Base-by-base conservation (phyloP, 2,113 vertebrate genomes). In the Clarias magur region DNA sequence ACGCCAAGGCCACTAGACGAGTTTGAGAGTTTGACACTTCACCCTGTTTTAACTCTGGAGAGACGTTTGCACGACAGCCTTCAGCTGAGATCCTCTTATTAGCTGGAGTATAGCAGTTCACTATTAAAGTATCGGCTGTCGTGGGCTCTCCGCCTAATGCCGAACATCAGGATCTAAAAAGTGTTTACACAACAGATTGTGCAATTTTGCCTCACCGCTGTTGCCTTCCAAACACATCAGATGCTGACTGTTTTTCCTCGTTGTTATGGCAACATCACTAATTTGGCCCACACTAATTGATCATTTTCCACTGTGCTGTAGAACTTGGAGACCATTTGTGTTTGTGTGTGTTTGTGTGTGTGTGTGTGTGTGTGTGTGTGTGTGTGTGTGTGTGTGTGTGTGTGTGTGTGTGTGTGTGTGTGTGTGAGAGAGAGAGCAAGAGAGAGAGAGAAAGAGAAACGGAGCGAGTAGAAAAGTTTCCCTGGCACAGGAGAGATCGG, bases 281-380 rank as follows among this genome's bases (percentile, higher is more conserved):
- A 54, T 85, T 86, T 84, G 68, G 38, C 72, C 70, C 72, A 60
- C 83, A 34, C 63, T 89, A 89, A 89, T 89, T 83, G 86, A 88
- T 83, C 62, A 86, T 89, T 89, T 75, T 83, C 86, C 86, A 63
- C 72, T 34, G 56, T 83, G 85, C 7, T 17, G 68, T 68, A 75
- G 67, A 34, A 75, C 48, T 67, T 48, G n/a, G 80, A 81, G 78
- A 59, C 34, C 23, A 38, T 23, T 59, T 68, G n/a, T 68, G 65
- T 19, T 23, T 12, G 60, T 53, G n/a, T 72, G 62, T 48, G n/a
- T 34, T 59, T 65, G 56, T 34, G 9, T 70, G 21, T 68, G n/a
- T 67, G n/a, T 67, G 65, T 17, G 38, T 11, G 60, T 53, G n/a
- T 70, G 60, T 48, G n/a, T 15, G 48, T 53, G 15, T 54, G 72